Percentiles rank a stretch among this genome's conserved stretches.
These are phyloP conservation scores for Venustoraphidia nigricollis DNA, from an alignment of 2,888 invertebrate genomes.

Conservation along the genomic window DNA sequence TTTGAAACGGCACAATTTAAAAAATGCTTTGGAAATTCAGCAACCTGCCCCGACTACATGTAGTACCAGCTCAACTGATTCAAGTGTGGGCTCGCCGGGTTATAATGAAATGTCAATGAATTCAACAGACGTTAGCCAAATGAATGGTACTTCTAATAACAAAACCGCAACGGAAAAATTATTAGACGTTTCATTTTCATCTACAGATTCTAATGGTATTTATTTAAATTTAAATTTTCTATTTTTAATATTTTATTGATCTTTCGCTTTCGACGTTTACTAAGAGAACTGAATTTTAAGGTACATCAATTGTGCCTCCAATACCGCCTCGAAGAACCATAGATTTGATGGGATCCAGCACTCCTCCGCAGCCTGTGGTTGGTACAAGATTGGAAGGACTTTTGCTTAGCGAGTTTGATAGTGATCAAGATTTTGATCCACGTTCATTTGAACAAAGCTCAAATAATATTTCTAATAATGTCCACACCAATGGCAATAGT, in stretches of 20 bases:
- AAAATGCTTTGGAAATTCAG: slow-evolving; percentile 31
- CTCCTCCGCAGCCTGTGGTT: slow-evolving; percentile 38
- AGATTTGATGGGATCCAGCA: slow-evolving; percentile 10
- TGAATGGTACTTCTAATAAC: background rate
- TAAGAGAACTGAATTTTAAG: background rate
- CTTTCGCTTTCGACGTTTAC: background rate
- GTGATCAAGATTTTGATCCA: slow-evolving; percentile 72
- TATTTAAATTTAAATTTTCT: background rate
- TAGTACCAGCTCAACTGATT: slow-evolving; percentile 17
- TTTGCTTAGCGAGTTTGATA: slow-evolving; percentile 65
- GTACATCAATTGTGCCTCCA: slow-evolving; percentile 24
- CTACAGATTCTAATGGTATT: background rate
- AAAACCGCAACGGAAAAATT: background rate
- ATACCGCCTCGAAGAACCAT: slow-evolving; percentile 33
- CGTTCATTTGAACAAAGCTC: slow-evolving; percentile 51
- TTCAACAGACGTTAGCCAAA: background rate
- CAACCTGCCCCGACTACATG: slow-evolving; percentile 23
- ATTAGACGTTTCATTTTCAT: background rate
- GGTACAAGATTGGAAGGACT: slow-evolving; percentile 66
- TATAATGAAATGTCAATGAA: too few relatives aligned
- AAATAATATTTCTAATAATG: background rate
- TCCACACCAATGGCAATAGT: background rate
- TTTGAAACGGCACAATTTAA: slow-evolving; percentile 32
- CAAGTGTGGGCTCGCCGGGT: too few relatives aligned
- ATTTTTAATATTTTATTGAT: background rate